These are phyloP conservation scores for Drosophila auraria DNA, from an alignment of 1,140 invertebrate genomes.

Conservation along the genomic window DNA sequence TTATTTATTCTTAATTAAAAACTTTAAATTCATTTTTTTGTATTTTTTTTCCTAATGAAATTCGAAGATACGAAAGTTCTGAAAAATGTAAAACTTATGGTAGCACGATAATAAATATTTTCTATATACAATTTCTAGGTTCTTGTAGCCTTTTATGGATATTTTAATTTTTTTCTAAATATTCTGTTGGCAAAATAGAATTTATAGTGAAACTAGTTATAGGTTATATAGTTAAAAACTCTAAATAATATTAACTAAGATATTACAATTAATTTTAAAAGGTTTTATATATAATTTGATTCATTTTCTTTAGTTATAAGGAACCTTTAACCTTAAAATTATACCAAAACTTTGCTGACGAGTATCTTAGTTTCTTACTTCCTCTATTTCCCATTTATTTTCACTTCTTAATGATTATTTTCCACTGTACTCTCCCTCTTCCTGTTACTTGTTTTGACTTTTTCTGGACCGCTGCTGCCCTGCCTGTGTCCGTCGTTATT, in stretches of 20 bases:
- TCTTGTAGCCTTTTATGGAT: too few relatives aligned
- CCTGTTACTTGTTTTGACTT: slow-evolving; percentile 9
- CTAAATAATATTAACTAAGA: too few relatives aligned
- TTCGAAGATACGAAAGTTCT: too few relatives aligned
- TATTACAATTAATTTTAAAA: too few relatives aligned
- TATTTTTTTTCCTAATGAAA: neutral
- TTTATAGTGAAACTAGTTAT: too few relatives aligned
- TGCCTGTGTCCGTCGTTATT: slow-evolving; percentile 63
- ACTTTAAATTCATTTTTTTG: neutral
- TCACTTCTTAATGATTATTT: neutral
- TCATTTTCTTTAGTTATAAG: neutral
- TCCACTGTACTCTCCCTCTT: slow-evolving; percentile 25
- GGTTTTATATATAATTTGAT: too few relatives aligned
- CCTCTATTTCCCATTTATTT: neutral
- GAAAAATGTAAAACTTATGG: too few relatives aligned
- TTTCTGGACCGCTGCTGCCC: slow-evolving; percentile 6
- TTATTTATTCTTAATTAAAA: neutral
- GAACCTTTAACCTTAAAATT: neutral
- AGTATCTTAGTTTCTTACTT: neutral
- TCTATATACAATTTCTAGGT: too few relatives aligned
- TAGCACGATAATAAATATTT: too few relatives aligned
- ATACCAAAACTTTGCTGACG: neutral
- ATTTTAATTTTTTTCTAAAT: too few relatives aligned
- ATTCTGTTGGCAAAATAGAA: too few relatives aligned
- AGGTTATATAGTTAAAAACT: too few relatives aligned